Base-by-base conservation (phyloP, 2,113 vertebrate genomes). In the Fregetta grallaria region DNA sequence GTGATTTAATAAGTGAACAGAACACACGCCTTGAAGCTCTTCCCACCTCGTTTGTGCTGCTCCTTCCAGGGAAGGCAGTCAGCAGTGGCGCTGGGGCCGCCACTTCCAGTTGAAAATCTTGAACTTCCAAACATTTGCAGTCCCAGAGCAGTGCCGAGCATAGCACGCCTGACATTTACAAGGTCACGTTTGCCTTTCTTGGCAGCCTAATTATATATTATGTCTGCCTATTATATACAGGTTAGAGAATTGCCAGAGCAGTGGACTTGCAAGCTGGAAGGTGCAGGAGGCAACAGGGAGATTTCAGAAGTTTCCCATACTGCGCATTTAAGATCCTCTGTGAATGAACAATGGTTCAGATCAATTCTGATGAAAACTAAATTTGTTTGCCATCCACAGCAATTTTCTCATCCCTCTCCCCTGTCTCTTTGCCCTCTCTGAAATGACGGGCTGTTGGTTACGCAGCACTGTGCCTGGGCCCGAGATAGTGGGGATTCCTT, bases 401-500 rank as follows among this genome's bases (percentile, higher is more conserved):
- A 56, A n/a, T 63, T 75, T 70, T 47, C 17, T 84, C 27, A 21
- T 74, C 32, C n/a, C 25, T 70, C 32, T 89, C 13, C 17, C 20
- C 20, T 17, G 8, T 53, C 34, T 26, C 7, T 72, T 58, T 75
- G 11, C 18, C 29, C 30, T 36, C 34, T 88, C 44, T 61, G 44
- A 78, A 74, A 32, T 30, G 49, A 68, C 0, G 3, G 47, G 13
- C 38, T 14, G 13, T 40, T 44, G 84, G 68, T 59, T 45, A 32
- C 1, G 0, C 30, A 40, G 52, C 7, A 1, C 18, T 72, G 25
- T 75, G 49, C 19, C 34, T 88, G 29, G 22, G 36, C 20, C 40
- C 12, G 44, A 73, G 56, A 38, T 44, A 38, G 45, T 29, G 84
- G 94, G 91, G 91, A 89, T 96, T 96, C 88, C 94, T 92, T 90